Conservation (phyloP, 2,888 invertebrate species). For the Lordiphosa andalusiaca region DNA sequence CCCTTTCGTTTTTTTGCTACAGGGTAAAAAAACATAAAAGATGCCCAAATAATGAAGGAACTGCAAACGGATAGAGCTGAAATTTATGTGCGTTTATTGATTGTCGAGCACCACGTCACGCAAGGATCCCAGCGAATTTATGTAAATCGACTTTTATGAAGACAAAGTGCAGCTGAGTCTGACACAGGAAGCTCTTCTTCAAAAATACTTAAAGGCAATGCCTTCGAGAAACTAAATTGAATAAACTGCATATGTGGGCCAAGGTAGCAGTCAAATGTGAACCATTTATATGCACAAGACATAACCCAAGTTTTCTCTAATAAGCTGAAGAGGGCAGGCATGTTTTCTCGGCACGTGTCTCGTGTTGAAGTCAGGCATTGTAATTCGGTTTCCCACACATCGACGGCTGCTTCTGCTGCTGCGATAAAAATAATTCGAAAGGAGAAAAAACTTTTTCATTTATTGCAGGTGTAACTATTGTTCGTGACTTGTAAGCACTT, state of each 20-base stretch:
- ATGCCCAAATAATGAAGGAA: slow-evolving; percentile 60
- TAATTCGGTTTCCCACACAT: slow-evolving; percentile 26
- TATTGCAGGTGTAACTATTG: slow-evolving; percentile 32
- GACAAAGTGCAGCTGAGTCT: slow-evolving; percentile 66
- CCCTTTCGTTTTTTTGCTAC: too few relatives aligned
- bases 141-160: slow-evolving; percentile 73
- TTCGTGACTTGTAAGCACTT: slow-evolving; percentile 24
- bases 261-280: slow-evolving; percentile 41
- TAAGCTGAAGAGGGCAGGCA: slow-evolving; percentile 38
- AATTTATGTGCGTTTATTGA: slow-evolving; percentile 72
- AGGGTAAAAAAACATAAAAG: slow-evolving; percentile 25
- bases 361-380: slow-evolving; percentile 27
- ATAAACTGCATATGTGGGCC: slow-evolving; percentile 44
- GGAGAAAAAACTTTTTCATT: slow-evolving; percentile 32
- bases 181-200: slow-evolving; percentile 18
- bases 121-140: slow-evolving; percentile 54
- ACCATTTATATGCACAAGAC: slow-evolving; percentile 72
- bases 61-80: slow-evolving; percentile 51
- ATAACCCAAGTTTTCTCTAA: slow-evolving; percentile 57
- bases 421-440: slow-evolving; percentile 42
- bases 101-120: slow-evolving; percentile 40
- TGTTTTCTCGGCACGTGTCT: slow-evolving; percentile 24
- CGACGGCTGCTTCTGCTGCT: slow-evolving; percentile 13
- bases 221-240: slow-evolving; percentile 46
- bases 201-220: slow-evolving; percentile 20